Percentiles rank a stretch among this genome's conserved stretches.
phyloP scores from a whole-genome alignment of 2,797 vertebrate genomes.

The Micromesistius poutassou region DNA sequence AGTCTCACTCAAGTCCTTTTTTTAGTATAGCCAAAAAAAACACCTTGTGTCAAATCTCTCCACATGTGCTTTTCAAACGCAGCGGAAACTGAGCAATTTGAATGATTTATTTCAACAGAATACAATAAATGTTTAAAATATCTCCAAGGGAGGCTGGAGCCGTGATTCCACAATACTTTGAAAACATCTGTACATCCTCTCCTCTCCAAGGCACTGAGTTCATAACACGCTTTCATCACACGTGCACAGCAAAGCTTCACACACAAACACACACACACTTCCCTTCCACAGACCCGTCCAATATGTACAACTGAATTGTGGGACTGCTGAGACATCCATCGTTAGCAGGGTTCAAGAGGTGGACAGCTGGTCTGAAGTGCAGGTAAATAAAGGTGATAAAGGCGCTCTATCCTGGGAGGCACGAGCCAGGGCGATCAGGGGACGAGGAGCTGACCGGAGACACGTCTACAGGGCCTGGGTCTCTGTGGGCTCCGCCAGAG shows the following conservation, averaged over 20 bases:
- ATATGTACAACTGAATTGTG: conserved; percentile 87
- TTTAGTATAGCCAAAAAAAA: conserved; percentile 31
- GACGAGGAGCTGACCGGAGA: too few relatives aligned
- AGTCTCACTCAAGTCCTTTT: conserved; percentile 17
- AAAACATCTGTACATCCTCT: conserved; percentile 89
- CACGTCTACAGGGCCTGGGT: conserved; percentile 59
- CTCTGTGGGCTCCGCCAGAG: conserved; percentile 51
- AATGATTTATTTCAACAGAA: conserved; percentile 82
- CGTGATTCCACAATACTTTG: conserved; percentile 78
- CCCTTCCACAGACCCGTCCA: conserved; percentile 80
- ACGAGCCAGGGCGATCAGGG: not conserved
- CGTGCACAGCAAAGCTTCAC: conserved; percentile 53
- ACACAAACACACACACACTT: conserved; percentile 61
- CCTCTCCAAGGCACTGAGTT: conserved; percentile 62
- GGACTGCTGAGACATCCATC: conserved; percentile 78
- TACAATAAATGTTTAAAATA: conserved; percentile 74
- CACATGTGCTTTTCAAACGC: conserved; percentile 61
- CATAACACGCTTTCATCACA: conserved; percentile 45
- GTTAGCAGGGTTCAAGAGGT: conserved; percentile 75
- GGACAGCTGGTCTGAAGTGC: conserved; percentile 56
- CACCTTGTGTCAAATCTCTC: conserved; percentile 42
- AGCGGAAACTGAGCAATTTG: conserved; percentile 57
- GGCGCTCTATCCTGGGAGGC: too few relatives aligned
- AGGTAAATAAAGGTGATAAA: conserved; percentile 45
- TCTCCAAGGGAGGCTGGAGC: conserved; percentile 70